Evolutionary conservation across 2,113 vertebrate species (phyloP), one percentile per base, ranked within the genome.

Genomic region (Cynoglossus semilaevis): DNA sequence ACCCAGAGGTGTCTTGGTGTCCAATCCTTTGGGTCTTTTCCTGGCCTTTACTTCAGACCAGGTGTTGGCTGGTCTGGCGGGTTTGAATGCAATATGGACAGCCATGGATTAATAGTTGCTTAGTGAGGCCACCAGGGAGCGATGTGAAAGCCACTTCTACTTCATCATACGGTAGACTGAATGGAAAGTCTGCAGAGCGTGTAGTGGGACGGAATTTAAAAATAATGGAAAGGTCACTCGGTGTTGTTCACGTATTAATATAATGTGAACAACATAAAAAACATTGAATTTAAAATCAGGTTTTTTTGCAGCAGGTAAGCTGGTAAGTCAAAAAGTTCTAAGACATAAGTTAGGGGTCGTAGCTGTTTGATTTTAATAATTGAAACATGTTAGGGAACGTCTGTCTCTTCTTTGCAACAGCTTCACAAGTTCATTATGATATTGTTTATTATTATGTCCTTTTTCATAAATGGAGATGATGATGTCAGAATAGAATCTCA

Each of bases 31-130:
- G 86, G 87, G 87, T 77, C 78, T 71, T 74, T 77, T 81, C 48
- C 67, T 79, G 82, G 77, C 84, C 81, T 77, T 79, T 82, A 81
- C 78, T 71, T 78, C 79, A 77, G 80, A 65, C 78, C 70, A 80
- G 72, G 76, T 80, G 75, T 77, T 77, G 75, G 81, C 79, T 74
- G 57, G 72, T 78, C 82, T 64, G 66, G 77, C 58, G 2, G 61
- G 88, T 88, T 86, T 85, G 88, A 87, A 89, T 90, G 87, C 85
- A 78, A 71, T 80, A 87, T 81, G 79, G 84, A 85, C 70, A 70
- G 73, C 67, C 72, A 79, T 78, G 85, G 88, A 88, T 88, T 74
- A 85, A 88, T 89, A 84, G 84, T 84, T 86, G 64, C 82, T 82
- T 77, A 83, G 74, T 72, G 56, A 78, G 74, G 79, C 81, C 89